phyloP scores from a whole-genome alignment of 2,113 vertebrate species.

The Muntiacus reevesi region DNA sequence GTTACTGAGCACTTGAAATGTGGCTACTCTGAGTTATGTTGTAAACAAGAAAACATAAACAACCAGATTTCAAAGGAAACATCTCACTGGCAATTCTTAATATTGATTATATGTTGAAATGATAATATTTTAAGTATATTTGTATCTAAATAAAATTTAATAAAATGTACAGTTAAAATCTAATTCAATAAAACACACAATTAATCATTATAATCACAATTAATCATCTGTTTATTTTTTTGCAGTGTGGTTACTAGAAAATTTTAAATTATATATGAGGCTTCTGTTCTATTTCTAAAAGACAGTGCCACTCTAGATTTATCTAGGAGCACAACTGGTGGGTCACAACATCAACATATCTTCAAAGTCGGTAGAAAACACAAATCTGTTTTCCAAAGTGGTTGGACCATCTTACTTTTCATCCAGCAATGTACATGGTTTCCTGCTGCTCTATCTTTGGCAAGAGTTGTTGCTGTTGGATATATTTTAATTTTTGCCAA shows the following conservation, averaged over 20 bases:
- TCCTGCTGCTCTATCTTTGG: neutral
- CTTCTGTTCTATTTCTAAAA: neutral
- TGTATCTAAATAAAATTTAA: neutral
- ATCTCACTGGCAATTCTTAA: neutral
- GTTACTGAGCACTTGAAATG: neutral
- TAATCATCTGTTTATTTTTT: neutral
- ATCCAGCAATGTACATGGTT: neutral
- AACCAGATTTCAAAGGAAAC: neutral
- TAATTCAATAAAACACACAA: neutral
- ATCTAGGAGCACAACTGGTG: neutral
- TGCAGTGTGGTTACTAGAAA: neutral
- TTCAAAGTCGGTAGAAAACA: neutral
- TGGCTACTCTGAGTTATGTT: neutral
- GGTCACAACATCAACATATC: neutral
- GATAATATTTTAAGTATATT: neutral
- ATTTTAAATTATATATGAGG: neutral
- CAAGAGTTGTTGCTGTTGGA: neutral
- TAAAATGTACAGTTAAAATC: neutral
- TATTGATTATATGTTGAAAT: neutral
- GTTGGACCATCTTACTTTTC: neutral
- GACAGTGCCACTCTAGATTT: neutral
- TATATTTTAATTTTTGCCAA: constrained; percentile 18
- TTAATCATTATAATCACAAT: neutral
- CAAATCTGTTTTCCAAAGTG: neutral
- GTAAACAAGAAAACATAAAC: neutral